Evolutionary conservation across 2,797 vertebrate species (phyloP).

Genomic region (Crenichthys baileyi): DNA sequence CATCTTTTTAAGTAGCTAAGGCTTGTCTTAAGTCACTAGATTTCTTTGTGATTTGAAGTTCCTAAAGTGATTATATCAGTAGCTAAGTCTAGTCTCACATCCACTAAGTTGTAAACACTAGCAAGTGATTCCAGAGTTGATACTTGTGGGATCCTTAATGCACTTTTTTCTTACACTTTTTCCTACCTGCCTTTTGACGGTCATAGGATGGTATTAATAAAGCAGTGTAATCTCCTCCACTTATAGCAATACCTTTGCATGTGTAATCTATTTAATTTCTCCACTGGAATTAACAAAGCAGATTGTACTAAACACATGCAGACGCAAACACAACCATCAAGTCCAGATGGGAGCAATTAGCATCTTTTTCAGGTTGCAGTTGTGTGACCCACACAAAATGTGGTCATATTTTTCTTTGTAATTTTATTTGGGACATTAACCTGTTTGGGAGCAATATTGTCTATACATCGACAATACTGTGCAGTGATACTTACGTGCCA

Average conservation of each 20-base stretch:
- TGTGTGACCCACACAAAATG: background rate
- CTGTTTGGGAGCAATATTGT: background rate
- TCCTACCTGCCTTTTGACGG: too few species aligned
- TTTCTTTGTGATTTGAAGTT: background rate
- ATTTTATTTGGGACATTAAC: background rate
- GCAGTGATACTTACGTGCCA: background rate
- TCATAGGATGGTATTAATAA: too few species aligned
- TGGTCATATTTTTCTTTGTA: background rate
- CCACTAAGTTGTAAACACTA: background rate
- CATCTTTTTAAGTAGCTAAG: background rate
- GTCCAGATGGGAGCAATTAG: too few species aligned
- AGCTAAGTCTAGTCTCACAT: background rate
- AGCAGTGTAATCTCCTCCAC: too few species aligned
- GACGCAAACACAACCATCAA: too few species aligned
- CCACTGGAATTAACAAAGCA: too few species aligned
- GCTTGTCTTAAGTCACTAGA: background rate
- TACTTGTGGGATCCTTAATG: background rate
- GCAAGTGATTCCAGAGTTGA: background rate
- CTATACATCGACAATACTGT: background rate
- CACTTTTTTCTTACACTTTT: too few species aligned
- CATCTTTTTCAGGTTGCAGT: background rate
- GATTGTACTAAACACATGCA: too few species aligned
- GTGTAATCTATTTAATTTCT: too few species aligned
- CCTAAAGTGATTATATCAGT: background rate
- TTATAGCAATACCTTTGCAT: too few species aligned